Evolutionary conservation across 2,888 invertebrate genomes (phyloP), one percentile per base, ranked within the genome.

Genomic region (Alloscopus bannaensis): DNA sequence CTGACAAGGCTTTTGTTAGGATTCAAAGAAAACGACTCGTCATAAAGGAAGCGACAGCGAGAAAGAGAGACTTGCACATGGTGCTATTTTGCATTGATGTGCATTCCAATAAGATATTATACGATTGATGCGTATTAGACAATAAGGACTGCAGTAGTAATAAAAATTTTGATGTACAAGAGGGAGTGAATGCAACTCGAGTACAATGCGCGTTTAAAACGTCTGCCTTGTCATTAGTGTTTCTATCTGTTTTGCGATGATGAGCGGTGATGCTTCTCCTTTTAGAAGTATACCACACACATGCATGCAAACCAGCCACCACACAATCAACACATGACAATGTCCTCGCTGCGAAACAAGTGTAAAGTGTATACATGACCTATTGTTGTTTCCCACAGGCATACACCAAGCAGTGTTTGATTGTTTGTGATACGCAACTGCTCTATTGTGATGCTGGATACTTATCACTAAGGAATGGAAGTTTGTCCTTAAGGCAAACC

Each of bases 111-210:
- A 45, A 45, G 59, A 57, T 57, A 65, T 65, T 40, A 36, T 57
- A 73, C 65, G 55, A 73, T 73, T 73, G 73, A 66, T 73, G 71
- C 29, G 52, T 36, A 47, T 59, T 47, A 31, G 13, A 31, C 18
- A 29, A 28, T 31, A 29, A n/a, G n/a, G n/a, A n/a, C n/a, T n/a
- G n/a, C n/a, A n/a, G n/a, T n/a, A n/a, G n/a, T n/a, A n/a, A n/a
- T n/a, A n/a, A n/a, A n/a, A n/a, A n/a, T n/a, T n/a, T n/a, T n/a
- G n/a, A n/a, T n/a, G n/a, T n/a, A n/a, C n/a, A n/a, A n/a, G n/a
- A n/a, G n/a, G n/a, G n/a, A n/a, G n/a, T n/a, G n/a, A n/a, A n/a
- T n/a, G n/a, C n/a, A n/a, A n/a, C n/a, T n/a, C n/a, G n/a, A n/a
- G n/a, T n/a, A n/a, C n/a, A n/a, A n/a, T n/a, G n/a, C n/a, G n/a